Percentiles rank a stretch among this genome's conserved stretches.
Conservation (phyloP, 2,888 invertebrate species). For the Cataglyphis albicans region DNA sequence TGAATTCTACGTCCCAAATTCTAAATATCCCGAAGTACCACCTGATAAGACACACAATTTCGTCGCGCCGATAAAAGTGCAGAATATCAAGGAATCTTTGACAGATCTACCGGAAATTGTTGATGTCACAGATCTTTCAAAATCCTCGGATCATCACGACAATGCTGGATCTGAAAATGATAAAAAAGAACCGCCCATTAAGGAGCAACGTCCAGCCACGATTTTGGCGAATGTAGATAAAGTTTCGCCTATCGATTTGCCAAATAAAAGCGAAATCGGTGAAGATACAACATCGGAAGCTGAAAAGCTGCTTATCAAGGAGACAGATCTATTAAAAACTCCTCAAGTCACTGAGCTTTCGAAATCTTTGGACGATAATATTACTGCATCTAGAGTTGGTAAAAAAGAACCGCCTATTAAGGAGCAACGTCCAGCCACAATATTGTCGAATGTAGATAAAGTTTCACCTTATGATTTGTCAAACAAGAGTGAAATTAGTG, state of each 20-base stretch:
- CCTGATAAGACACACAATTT: background rate
- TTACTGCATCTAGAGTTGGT: background rate
- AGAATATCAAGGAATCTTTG: conserved; percentile 14
- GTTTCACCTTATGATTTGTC: conserved; percentile 32
- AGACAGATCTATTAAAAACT: background rate
- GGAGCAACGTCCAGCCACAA: conserved; percentile 27
- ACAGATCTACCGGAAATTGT: background rate
- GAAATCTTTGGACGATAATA: background rate
- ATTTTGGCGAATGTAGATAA: no score
- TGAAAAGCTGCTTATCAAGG: background rate
- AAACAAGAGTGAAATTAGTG: conserved; percentile 9
- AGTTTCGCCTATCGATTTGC: no score
- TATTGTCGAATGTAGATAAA: conserved; percentile 64
- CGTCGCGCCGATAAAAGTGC: conserved; percentile 20
- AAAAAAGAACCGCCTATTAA: conserved; percentile 49
- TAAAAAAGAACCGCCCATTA: no score
- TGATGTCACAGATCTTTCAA: background rate
- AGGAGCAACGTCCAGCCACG: no score
- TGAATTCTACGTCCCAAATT: conserved; percentile 69
- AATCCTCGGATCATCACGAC: background rate
- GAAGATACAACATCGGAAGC: background rate
- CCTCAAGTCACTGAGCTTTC: conserved; percentile 8
- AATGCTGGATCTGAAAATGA: background rate
- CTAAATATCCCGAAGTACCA: conserved; percentile 39
- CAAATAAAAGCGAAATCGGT: no score